These are phyloP conservation scores for Oenanthe oenanthe DNA, from an alignment of 2,113 vertebrate species.

Conservation along the genomic window DNA sequence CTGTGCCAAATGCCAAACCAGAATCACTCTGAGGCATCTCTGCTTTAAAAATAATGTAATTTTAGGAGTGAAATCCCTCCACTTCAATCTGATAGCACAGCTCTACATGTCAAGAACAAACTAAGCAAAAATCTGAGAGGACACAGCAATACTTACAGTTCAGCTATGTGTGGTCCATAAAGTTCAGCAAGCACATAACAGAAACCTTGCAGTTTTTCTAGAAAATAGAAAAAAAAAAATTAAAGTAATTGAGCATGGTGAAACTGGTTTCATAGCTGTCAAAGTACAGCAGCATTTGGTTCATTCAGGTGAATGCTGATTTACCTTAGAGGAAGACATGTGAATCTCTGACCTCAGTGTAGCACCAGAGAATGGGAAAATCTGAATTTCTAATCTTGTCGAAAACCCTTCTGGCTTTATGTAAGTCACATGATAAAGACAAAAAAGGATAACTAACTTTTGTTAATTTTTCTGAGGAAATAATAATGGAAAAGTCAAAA, in stretches of 20 bases:
- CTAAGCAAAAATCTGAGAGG: not conserved
- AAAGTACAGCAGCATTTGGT: not conserved
- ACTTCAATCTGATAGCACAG: not conserved
- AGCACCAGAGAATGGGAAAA: not conserved
- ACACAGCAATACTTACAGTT: slow-evolving; percentile 73
- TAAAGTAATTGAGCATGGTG: not conserved
- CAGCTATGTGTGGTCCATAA: slow-evolving; percentile 72
- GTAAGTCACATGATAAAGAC: not conserved
- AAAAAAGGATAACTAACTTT: not conserved
- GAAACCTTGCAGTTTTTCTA: slow-evolving; percentile 71
- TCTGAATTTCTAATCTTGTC: not conserved
- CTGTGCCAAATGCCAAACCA: not conserved
- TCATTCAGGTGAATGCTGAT: not conserved
- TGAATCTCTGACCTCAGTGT: not conserved
- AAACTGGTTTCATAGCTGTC: not conserved
- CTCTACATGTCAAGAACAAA: not conserved
- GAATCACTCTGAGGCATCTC: not conserved
- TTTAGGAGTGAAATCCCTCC: not conserved
- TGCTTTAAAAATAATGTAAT: not conserved
- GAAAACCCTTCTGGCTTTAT: not conserved
- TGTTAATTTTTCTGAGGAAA: not conserved
- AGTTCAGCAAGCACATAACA: slow-evolving; percentile 60
- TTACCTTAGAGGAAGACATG: not conserved
- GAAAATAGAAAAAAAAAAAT: slow-evolving; percentile 16
- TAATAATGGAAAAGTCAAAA: not conserved